Evolutionary conservation across 2,888 invertebrate genomes (phyloP), one percentile per base, ranked within the genome.

Genomic region (Incurvaria masculella): DNA sequence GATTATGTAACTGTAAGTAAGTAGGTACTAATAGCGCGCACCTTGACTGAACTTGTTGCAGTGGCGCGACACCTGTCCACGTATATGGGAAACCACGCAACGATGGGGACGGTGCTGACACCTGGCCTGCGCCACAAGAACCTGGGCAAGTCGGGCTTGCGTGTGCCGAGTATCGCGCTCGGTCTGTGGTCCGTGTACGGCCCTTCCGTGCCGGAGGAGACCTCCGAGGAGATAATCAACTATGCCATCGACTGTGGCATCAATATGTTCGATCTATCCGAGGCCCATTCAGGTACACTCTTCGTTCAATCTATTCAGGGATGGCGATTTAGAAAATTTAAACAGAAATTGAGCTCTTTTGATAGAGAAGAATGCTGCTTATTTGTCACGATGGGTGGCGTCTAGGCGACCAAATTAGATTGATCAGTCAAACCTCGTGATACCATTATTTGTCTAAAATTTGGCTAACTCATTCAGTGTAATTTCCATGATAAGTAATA

Each of bases 171-270:
- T 73, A 89, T 97, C 57, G 96, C 94, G 55, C 83, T 97, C 60
- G 95, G 94, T 50, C 91, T 95, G 51, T 96, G 95, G 95, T 91
- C 93, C 20, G 91, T 93, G 53, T 91, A 91, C 68, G 87, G 89
- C 55, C 82, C 84, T 42, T 83, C 81, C 51, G 83, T 90, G 50
- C 86, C 85, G 56, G 91, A 91, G 64, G 91, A 92, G 56, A 85
- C 88, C 61, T 91, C 94, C 2, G 97, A 97, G 69, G 93, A 95
- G 56, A 89, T 97, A 52, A 83, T 97, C 42, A 89, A 91, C 59
- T 82, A 94, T 54, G 97, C 97, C 38, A 89, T 97, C 62, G 97
- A 97, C 65, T 93, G 93, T 66, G 97, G 97, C 48, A 94, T 97
- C 62, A 97, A 97, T 71, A 83, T 97, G 50, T 97, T 97, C 72